Evolutionary conservation across 2,113 vertebrate genomes (phyloP), one percentile per base, ranked within the genome.

Genomic region (Ceyx melanurus): DNA sequence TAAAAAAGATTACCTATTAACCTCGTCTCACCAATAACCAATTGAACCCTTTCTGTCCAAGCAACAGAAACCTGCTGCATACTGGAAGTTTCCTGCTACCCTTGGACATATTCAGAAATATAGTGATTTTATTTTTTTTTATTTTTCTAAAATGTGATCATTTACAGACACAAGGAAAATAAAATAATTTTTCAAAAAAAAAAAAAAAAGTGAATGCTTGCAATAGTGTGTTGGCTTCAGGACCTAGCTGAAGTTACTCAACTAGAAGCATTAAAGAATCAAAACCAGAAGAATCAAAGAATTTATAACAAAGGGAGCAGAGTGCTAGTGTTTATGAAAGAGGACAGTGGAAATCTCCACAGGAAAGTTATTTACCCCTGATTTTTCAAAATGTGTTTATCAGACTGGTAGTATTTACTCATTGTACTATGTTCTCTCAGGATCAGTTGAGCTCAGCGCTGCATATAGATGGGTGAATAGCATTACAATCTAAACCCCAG

Each of bases 251-350:
- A 83, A 80, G 8, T 14, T 83, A 77, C 81, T 91, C 45, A 88
- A 2, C 51, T 57, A 67, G 71, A 88, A 81, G 33, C 54, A 70
- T 37, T 11, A 64, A 67, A 88, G 53, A 94, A 91, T 88, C 80
- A 93, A 93, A 95, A 71, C 71, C 84, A 91, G 74, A 92, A 84
- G 62, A 88, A 75, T 29, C 31, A 26, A 91, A 61, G 53, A 75
- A 86, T 78, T 79, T 86, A 2, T 56, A 90, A 56, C 65, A 88
- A 81, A 90, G 23, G 56, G 35, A 90, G 48, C 11, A 43, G 15
- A 86, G 43, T 53, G 8, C 19, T 61, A 31, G 45, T 54, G 50
- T 79, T 92, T 70, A 37, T 73, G 79, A 81, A 86, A 83, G 53
- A 88, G 5, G 14, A 56, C 25, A 60, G 56, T 74, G 75, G 56